Evolutionary conservation across 2,113 vertebrate genomes (phyloP).

Genomic region (Colinus virginianus): DNA sequence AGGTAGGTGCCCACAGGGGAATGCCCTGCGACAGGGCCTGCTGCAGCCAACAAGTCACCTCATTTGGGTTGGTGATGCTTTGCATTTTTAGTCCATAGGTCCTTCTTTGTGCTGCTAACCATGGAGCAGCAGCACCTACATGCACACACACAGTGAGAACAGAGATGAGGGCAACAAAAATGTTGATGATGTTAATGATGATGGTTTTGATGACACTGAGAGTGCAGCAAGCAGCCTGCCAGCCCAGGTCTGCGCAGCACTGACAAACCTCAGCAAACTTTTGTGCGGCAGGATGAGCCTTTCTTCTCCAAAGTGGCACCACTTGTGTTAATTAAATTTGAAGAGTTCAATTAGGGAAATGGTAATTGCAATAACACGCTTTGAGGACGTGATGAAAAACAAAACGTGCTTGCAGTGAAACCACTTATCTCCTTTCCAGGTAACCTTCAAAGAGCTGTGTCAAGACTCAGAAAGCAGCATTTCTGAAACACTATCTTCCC

Average conservation of each 20-base stretch:
- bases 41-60: background rate
- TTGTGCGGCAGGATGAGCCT: constrained; percentile 61
- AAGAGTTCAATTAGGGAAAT: constrained; percentile 76
- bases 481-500: background rate
- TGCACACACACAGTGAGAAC: background rate
- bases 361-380: constrained; percentile 64
- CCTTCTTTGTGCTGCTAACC: background rate
- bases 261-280: constrained; percentile 4
- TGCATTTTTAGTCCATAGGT: background rate
- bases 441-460: constrained; percentile 26
- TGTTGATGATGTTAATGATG: too few relatives aligned
- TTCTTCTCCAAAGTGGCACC: constrained; percentile 46
- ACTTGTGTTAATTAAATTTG: constrained; percentile 68
- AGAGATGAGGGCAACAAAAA: too few relatives aligned
- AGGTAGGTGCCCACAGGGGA: background rate
- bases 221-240: background rate
- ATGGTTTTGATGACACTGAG: too few relatives aligned
- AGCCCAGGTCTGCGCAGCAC: background rate
- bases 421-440: constrained; percentile 34
- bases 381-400: constrained; percentile 58
- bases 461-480: background rate
- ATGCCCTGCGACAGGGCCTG: background rate
- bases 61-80: background rate
- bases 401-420: constrained; percentile 64
- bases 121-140: too few relatives aligned